phyloP scores from a whole-genome alignment of 2,113 vertebrate genomes.

The Cephalopterus ornatus region DNA sequence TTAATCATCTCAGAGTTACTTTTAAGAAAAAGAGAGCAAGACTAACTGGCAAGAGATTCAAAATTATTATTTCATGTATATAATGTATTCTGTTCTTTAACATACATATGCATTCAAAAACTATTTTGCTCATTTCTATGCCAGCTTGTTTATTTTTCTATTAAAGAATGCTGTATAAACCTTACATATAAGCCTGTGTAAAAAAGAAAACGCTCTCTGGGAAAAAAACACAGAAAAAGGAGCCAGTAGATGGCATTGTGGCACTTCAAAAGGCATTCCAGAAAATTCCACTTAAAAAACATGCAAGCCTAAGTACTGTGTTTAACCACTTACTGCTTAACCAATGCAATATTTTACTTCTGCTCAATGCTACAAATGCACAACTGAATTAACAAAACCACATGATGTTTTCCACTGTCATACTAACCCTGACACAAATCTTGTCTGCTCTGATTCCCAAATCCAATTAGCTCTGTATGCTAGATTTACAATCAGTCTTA shows the following conservation, averaged over 20 bases:
- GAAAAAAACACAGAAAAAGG: not conserved
- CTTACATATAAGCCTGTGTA: not conserved
- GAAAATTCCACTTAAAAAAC: conserved; percentile 14
- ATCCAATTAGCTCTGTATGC: not conserved
- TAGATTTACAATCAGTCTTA: not conserved
- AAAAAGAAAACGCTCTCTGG: not conserved
- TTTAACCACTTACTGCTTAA: conserved; percentile 67
- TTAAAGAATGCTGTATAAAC: not conserved
- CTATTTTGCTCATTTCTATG: not conserved
- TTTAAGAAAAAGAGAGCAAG: not conserved
- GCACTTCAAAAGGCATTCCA: conserved; percentile 51
- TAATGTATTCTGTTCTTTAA: not conserved
- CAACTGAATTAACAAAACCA: conserved; percentile 55
- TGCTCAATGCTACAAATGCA: conserved; percentile 58
- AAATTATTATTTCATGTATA: not conserved
- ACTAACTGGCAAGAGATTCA: not conserved
- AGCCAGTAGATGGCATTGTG: conserved; percentile 75
- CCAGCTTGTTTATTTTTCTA: not conserved
- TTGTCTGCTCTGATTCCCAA: not conserved
- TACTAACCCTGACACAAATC: not conserved
- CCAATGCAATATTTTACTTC: conserved; percentile 60
- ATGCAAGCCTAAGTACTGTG: conserved; percentile 26
- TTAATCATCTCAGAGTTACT: not conserved
- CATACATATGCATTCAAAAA: not conserved
- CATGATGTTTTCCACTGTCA: not conserved